Conservation (phyloP, 2,113 vertebrate species). For the Aepyceros melampus region DNA sequence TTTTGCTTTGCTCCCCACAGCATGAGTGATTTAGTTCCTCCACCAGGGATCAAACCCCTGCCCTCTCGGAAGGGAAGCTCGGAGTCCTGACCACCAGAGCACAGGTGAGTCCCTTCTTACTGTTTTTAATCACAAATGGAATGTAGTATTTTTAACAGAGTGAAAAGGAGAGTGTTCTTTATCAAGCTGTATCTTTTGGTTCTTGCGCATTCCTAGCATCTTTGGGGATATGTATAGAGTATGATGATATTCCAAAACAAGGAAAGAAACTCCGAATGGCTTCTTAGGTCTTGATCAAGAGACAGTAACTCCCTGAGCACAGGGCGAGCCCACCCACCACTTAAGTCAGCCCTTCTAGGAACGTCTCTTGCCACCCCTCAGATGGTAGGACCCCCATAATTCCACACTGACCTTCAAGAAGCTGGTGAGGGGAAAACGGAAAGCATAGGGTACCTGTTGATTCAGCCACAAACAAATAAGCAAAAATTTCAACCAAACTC, state of each 20-base stretch:
- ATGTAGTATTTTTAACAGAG: neutral
- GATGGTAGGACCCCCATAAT: neutral
- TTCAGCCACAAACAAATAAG: neutral
- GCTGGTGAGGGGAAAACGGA: neutral
- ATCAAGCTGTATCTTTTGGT: neutral
- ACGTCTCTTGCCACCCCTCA: neutral
- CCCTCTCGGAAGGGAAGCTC: neutral
- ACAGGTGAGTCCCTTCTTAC: neutral
- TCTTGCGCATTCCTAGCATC: neutral
- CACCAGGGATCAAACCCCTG: neutral
- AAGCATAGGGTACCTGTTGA: neutral
- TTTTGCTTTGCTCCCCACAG: neutral
- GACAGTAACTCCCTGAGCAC: neutral
- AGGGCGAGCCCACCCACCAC: neutral
- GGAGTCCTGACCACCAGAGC: neutral
- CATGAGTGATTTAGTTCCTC: neutral
- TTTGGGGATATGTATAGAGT: neutral
- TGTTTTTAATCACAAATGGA: neutral
- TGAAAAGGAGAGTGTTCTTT: neutral
- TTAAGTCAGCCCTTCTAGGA: neutral
- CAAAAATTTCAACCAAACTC: neutral
- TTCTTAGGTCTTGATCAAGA: neutral
- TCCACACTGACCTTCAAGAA: neutral
- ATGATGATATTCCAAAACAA: neutral
- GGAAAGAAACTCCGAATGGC: neutral